Conservation (phyloP, 2,113 vertebrate species). For the Syngnathoides biaculeatus region DNA sequence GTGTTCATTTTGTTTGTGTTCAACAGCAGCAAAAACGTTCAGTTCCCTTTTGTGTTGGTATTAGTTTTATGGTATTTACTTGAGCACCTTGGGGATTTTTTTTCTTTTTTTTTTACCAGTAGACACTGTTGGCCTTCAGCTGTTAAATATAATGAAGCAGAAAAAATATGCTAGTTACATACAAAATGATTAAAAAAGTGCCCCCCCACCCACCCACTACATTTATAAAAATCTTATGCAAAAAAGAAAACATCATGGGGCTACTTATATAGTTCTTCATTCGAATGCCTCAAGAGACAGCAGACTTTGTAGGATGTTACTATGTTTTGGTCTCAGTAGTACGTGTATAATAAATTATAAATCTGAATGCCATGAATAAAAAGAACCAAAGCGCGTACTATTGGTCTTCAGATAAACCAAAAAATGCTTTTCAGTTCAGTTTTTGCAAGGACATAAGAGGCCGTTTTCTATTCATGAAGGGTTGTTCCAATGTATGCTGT, state of each 20-base stretch:
- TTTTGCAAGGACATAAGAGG: neutral
- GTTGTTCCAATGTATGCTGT: slow-evolving; percentile 17
- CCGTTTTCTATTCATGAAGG: slow-evolving; percentile 8
- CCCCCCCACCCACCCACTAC: too few species aligned
- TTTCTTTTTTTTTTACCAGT: neutral
- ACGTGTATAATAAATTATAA: neutral
- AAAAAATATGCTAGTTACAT: neutral
- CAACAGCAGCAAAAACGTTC: neutral
- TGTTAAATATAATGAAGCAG: neutral
- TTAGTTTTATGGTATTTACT: neutral
- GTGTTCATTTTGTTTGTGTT: neutral
- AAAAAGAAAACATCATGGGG: neutral
- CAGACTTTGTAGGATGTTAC: neutral
- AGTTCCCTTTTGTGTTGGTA: neutral
- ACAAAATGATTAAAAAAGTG: neutral
- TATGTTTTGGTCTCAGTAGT: neutral
- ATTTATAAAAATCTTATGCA: neutral
- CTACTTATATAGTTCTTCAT: neutral
- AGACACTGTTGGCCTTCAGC: neutral
- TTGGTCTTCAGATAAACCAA: neutral
- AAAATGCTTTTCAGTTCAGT: neutral
- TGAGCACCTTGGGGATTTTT: neutral
- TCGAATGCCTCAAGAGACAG: neutral
- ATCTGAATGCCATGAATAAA: neutral
- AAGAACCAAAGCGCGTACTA: too few species aligned